Evolutionary conservation across 1,140 invertebrate genomes (phyloP), one percentile per base, ranked within the genome.

Genomic region (Drosophila lowei): DNA sequence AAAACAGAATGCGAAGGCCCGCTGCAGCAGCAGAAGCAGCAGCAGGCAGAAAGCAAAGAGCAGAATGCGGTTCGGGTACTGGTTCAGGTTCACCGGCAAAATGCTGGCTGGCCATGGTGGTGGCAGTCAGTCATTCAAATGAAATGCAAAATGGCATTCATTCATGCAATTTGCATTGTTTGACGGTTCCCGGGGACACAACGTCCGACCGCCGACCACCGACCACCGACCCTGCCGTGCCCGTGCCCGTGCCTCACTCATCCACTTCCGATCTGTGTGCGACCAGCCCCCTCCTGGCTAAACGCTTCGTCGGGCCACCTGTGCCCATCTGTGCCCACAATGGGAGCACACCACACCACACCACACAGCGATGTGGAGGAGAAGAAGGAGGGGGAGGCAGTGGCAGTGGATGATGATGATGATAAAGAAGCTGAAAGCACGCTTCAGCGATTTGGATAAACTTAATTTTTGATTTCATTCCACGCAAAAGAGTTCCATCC

Each of bases 91-190:
- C 34, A 38, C 34, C 11, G 11, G 34, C 11, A 38, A 38, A 38
- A 11, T 38, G 34, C 11, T 43, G 54, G 44, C 23, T 25, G 25
- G 34, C 34, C 34, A 38, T 38, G 34, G 34, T 16, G 66, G 11
- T 41, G 23, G 41, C 47, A 44, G 43, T 58, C 56, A 46, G 28
- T 52, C 72, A 86, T 81, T 77, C 64, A 85, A 85, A 86, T 65
- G 77, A 86, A 85, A 86, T 85, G 80, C 73, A 86, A 85, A 85
- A 85, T 85, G 80, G 80, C 80, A 85, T 85, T 85, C 80, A 85
- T 86, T 85, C 81, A 86, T 86, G 83, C 78, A 83, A 86, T 86
- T 88, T 86, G 78, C 83, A 86, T 86, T 88, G 81, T 85, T 86
- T 73, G 71, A 72, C 61, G 55, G 70, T 43, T 42, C 73, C 56